Evolutionary conservation across 2,113 vertebrate genomes (phyloP).

Genomic region (Psittacara wagleri): DNA sequence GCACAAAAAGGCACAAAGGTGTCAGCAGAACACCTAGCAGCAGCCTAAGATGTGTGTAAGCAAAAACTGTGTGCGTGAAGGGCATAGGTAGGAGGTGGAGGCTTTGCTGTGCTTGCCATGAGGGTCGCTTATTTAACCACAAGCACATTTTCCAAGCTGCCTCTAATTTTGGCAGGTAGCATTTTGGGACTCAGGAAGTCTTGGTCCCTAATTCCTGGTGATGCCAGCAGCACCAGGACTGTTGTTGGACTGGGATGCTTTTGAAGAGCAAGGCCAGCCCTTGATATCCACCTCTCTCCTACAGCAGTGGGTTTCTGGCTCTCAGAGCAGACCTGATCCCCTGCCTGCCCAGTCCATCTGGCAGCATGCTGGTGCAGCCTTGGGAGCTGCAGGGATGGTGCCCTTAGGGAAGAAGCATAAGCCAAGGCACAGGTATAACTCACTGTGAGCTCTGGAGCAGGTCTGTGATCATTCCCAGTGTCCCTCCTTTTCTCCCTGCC

Average conservation of each 20-base stretch:
- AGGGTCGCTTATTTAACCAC: neutral
- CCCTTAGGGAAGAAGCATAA: accelerated
- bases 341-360: neutral
- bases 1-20: accelerated
- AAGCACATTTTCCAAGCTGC: neutral
- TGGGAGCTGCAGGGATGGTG: neutral
- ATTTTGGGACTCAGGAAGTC: neutral
- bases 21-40: neutral
- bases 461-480: accelerated
- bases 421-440: accelerated
- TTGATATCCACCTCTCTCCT: neutral
- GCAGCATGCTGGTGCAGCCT: accelerated
- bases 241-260: neutral
- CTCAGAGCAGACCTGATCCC: accelerated
- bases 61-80: no score
- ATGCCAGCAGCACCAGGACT: neutral
- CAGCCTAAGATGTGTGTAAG: neutral
- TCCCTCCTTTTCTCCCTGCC: neutral
- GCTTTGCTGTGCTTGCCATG: neutral
- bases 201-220: neutral
- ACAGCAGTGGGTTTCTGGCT: neutral
- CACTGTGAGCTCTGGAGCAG: accelerated
- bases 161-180: neutral
- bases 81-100: neutral
- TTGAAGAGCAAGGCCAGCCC: neutral